phyloP scores from a whole-genome alignment of 2,113 vertebrate species.

The Salminus brasiliensis region DNA sequence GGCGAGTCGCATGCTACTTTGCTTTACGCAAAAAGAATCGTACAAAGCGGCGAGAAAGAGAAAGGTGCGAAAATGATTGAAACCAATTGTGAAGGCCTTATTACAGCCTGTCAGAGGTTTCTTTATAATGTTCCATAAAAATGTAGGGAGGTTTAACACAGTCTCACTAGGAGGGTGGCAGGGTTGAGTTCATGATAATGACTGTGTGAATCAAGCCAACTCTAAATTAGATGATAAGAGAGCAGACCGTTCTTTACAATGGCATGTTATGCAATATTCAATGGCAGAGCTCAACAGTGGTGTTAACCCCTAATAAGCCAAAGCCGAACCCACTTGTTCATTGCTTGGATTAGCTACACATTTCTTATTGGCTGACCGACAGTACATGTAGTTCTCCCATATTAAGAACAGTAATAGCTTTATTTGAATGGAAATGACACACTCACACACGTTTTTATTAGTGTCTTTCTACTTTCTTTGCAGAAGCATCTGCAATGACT shows the following conservation, averaged over 20 bases:
- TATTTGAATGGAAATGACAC: not conserved
- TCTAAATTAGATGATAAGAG: constrained; percentile 6
- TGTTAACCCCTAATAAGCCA: not conserved
- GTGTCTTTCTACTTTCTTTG: not conserved
- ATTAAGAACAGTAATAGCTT: not conserved
- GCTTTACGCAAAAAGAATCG: not conserved
- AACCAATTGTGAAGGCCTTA: not conserved
- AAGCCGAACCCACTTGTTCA: not conserved
- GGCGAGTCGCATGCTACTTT: not conserved
- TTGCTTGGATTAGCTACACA: not conserved
- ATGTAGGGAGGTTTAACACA: not conserved
- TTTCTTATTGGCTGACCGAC: not conserved
- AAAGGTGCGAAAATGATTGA: not conserved
- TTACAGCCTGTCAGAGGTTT: not conserved
- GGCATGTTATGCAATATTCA: constrained; percentile 15
- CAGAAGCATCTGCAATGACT: not conserved
- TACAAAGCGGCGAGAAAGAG: not conserved
- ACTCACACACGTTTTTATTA: not conserved
- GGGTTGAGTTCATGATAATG: not conserved
- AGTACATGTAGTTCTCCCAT: not conserved
- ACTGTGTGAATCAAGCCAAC: not conserved
- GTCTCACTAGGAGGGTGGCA: not conserved
- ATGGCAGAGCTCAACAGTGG: constrained; percentile 12
- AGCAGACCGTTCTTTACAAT: not conserved
- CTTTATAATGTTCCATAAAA: constrained; percentile 5